Evolutionary conservation across 2,888 invertebrate genomes (phyloP), one percentile per base, ranked within the genome.

Genomic region (Lycocerus yunnanus): DNA sequence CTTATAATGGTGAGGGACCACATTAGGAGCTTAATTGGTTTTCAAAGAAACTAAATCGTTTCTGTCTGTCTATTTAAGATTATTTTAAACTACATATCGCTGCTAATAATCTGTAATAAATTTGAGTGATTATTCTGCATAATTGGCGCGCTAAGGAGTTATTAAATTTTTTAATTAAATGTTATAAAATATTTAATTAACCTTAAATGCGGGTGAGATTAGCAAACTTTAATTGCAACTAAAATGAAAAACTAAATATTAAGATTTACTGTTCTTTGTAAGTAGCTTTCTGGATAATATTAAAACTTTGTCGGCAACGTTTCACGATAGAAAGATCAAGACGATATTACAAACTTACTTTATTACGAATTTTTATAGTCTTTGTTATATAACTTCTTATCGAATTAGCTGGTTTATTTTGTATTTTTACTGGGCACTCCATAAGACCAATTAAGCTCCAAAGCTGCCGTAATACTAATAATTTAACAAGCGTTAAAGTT

Each of bases 331-430:
- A 73, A 77, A 77, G 79, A 79, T 80, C 78, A 75, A 72, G 73
- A 73, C 78, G 78, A 78, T 78, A 80, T 80, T 80, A 79, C 76
- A 79, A 80, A 79, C 78, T 80, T 80, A 80, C 78, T 80, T 80
- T 80, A 79, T 79, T 80, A 79, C 73, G 75, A 78, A 77, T 69
- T 77, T 77, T 78, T 77, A 72, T 77, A 71, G 75, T 77, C 77
- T 75, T 77, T 74, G 78, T 75, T 75, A 76, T 77, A 78, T 78
- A 79, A 78, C 75, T 77, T 79, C 69, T 79, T 78, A 80, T 77
- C 77, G 77, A 78, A 80, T 75, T 75, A 75, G 68, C 69, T 73
- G 69, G 68, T 73, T 69, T 66, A 66, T 72, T 73, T 73, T 69
- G 58, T 69, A 68, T 69, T 69, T 73, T 66, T 18, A 27, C 61